Percentiles rank a stretch among this genome's conserved stretches.
These are phyloP conservation scores for Hyperoplus immaculatus DNA, from an alignment of 2,797 vertebrate species.

Conservation along the genomic window DNA sequence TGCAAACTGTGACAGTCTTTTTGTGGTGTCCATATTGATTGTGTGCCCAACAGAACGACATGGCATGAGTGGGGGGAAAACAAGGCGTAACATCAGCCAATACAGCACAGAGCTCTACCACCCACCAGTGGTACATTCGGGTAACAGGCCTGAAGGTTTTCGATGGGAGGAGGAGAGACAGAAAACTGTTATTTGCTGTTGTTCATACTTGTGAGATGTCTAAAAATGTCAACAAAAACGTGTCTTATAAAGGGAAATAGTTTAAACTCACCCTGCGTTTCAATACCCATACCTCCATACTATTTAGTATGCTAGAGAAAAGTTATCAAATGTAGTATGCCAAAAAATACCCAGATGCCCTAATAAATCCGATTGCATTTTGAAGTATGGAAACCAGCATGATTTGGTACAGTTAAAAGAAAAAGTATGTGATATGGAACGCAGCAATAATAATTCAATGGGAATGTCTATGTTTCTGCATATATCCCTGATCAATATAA, in stretches of 20 bases:
- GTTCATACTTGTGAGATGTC: constrained; percentile 15
- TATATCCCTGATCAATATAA: not conserved
- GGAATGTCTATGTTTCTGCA: not conserved
- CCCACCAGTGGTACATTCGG: constrained; percentile 63
- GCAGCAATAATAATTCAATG: not conserved
- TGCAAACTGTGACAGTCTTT: constrained; percentile 28
- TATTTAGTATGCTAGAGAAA: too few species aligned
- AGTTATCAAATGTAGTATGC: too few species aligned
- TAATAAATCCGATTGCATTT: too few species aligned
- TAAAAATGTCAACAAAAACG: not conserved
- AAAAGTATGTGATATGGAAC: too few species aligned
- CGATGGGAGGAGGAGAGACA: not conserved
- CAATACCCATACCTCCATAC: too few species aligned
- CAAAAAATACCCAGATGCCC: too few species aligned
- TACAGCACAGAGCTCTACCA: constrained; percentile 52
- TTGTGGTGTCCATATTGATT: constrained; percentile 36
- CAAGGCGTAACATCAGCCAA: constrained; percentile 16
- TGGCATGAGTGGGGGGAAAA: constrained; percentile 30
- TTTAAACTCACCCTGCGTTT: not conserved
- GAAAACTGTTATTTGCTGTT: not conserved
- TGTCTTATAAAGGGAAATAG: not conserved
- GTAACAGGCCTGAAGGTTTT: constrained; percentile 10
- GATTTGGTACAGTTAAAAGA: too few species aligned
- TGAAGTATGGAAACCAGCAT: too few species aligned
- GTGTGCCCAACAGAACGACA: constrained; percentile 34